Conservation (phyloP, 2,888 invertebrate species). For the Drosophila meridionalis region DNA sequence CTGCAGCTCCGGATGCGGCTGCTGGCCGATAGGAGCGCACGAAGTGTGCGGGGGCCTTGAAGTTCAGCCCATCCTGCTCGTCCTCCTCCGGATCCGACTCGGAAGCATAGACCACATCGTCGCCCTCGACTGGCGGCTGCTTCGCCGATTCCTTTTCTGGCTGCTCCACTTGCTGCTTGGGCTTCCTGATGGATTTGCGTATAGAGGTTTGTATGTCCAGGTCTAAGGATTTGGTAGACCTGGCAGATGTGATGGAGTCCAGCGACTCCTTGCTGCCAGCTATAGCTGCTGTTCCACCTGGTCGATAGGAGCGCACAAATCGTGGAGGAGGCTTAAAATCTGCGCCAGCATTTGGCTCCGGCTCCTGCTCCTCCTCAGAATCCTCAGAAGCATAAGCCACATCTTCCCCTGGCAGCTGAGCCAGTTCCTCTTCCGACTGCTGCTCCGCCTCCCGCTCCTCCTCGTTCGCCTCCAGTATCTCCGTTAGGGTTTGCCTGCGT, state of each 20-base stretch:
- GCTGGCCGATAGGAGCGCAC: constrained; percentile 82
- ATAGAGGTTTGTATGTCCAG: background rate
- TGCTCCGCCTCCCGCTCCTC: constrained; percentile 3
- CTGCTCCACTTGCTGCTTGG: constrained; percentile 33
- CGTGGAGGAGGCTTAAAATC: constrained; percentile 3
- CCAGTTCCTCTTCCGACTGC: background rate
- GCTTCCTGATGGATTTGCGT: constrained; percentile 5
- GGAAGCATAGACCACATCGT: constrained; percentile 67
- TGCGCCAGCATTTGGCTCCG: background rate
- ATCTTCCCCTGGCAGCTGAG: background rate
- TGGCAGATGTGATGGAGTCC: background rate
- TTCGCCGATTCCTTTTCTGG: background rate
- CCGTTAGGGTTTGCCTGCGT: constrained; percentile 56
- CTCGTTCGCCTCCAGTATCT: constrained; percentile 60
- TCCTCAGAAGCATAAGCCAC: constrained; percentile 5
- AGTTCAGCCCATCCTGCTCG: constrained; percentile 58
- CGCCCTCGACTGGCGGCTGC: constrained; percentile 1
- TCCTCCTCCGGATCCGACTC: constrained; percentile 64
- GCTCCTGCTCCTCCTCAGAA: background rate
- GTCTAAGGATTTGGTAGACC: background rate
- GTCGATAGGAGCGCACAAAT: constrained; percentile 5
- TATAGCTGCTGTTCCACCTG: background rate
- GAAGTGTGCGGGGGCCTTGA: constrained; percentile 82
- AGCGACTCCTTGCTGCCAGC: constrained; percentile 8
- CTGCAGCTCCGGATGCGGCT: constrained; percentile 41